Evolutionary conservation across 2,888 invertebrate genomes (phyloP), one percentile per base, ranked within the genome.

Genomic region (Pammene fasciana): DNA sequence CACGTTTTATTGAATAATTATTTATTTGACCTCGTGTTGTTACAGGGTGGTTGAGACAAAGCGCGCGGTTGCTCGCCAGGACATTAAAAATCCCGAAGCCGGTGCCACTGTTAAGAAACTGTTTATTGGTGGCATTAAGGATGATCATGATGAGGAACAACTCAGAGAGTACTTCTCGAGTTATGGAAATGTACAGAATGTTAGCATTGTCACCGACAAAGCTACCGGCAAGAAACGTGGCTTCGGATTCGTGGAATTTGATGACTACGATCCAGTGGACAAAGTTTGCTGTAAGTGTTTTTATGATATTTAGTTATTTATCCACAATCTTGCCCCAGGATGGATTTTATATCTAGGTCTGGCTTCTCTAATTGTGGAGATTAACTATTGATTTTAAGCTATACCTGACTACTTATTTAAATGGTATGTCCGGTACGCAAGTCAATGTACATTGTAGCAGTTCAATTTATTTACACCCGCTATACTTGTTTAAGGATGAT

Each of bases 261-360:
- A 98, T 82, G 99, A 99, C 85, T 98, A 98, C 82, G 99, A 99
- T 88, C 96, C 98, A 5, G 99, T 99, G 68, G 99, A 99, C 86
- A 99, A 99, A 94, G 97, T 98, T 85, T 97, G 98, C 82, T 94
- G 97, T 97, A 93, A 96, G 97, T 96, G 80, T 78, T 13, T 54
- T 41, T 71, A 46, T 50, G 59, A 48, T 65, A 45, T 45, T 50
- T n/a, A 59, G 54, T 67, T 60, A 45, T 36, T 52, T 26, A 43
- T 50, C 88, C 91, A 92, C 92, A 92, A 86, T 77, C 83, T 92
- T 92, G 92, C 92, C 92, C 92, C 92, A 91, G 89, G 83, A 76
- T 87, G 87, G 91, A 86, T 78, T 74, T 57, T 78, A 80, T 92
- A 83, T 87, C 88, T 85, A 84, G 73, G 74, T 82, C 87, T 92